These are phyloP conservation scores for Gymnarchus niloticus DNA, from an alignment of 2,113 vertebrate species.

Conservation along the genomic window DNA sequence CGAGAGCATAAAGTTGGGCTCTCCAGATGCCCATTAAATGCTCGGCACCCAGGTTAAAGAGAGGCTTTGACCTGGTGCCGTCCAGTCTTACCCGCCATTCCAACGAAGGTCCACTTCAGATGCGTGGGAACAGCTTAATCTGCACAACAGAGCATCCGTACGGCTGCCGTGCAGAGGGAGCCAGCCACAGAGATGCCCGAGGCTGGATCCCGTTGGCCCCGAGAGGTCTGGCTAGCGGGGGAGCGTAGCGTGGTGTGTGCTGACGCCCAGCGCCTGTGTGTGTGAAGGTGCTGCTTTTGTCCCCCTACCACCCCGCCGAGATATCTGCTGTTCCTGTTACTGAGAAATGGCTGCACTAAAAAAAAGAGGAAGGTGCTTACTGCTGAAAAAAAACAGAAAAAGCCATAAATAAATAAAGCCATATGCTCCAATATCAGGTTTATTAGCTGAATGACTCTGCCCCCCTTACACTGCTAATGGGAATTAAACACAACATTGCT, in stretches of 20 bases:
- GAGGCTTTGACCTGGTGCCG: not conserved
- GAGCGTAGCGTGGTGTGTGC: too few relatives aligned
- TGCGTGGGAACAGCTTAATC: not conserved
- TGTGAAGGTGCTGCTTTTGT: too few relatives aligned
- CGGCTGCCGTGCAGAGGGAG: not conserved
- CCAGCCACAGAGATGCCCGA: not conserved
- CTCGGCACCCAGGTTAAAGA: not conserved
- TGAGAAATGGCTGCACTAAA: not conserved
- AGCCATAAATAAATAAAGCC: conserved; percentile 16
- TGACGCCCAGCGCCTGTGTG: too few relatives aligned
- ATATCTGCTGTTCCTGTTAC: not conserved
- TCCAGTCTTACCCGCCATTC: not conserved
- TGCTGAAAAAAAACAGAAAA: conserved; percentile 2
- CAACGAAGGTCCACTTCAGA: not conserved
- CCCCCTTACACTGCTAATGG: conserved; percentile 15
- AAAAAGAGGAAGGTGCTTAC: not conserved
- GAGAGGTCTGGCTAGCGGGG: not conserved
- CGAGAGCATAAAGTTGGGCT: not conserved
- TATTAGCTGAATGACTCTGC: not conserved
- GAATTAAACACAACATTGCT: conserved; percentile 11
- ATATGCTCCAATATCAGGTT: conserved; percentile 15
- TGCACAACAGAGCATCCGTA: not conserved
- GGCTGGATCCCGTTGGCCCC: not conserved
- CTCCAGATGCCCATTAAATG: not conserved
- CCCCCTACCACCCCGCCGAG: not conserved